A percentile compares a stretch with the other conserved stretches of the same genome.
Evolutionary conservation across 2,888 invertebrate species (phyloP).

Genomic region (Ectemnius cavifrons): DNA sequence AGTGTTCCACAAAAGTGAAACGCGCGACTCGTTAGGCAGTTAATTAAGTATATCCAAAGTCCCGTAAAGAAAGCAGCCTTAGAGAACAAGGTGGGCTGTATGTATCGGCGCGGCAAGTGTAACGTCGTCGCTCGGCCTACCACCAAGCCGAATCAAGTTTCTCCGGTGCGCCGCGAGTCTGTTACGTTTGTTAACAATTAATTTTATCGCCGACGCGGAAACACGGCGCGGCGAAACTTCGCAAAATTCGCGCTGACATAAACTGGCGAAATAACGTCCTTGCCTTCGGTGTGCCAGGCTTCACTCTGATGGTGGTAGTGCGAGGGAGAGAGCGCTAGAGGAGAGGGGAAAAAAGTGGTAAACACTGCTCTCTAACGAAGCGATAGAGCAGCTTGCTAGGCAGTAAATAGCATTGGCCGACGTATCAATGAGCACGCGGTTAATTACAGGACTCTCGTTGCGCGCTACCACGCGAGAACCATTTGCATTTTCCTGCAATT

Average conservation of each 20-base stretch:
- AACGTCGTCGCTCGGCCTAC: constrained; percentile 5
- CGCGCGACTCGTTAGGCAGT: not conserved
- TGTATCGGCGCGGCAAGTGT: not conserved
- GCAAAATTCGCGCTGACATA: constrained; percentile 40
- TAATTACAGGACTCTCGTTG: constrained; percentile 52
- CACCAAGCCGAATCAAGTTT: constrained; percentile 37
- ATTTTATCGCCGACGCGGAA: constrained; percentile 36
- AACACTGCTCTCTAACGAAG: constrained; percentile 49
- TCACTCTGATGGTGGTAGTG: not conserved
- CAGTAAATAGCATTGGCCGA: constrained; percentile 48
- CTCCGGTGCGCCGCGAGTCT: constrained; percentile 13
- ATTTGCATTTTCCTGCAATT: constrained; percentile 58
- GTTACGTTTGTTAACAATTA: constrained; percentile 51
- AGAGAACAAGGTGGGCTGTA: too few species aligned
- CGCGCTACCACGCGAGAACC: constrained; percentile 31
- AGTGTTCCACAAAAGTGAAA: not conserved
- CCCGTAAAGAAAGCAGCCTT: not conserved
- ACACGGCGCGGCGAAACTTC: constrained; percentile 21
- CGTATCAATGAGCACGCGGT: constrained; percentile 50
- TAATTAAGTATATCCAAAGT: constrained; percentile 7
- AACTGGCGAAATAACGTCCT: constrained; percentile 43
- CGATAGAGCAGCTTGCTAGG: constrained; percentile 42
- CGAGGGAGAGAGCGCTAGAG: too few species aligned
- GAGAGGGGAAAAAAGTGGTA: constrained; percentile 38
- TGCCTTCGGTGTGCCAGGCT: constrained; percentile 24